phyloP scores from a whole-genome alignment of 2,797 vertebrate species.

The Clarias pachynema region DNA sequence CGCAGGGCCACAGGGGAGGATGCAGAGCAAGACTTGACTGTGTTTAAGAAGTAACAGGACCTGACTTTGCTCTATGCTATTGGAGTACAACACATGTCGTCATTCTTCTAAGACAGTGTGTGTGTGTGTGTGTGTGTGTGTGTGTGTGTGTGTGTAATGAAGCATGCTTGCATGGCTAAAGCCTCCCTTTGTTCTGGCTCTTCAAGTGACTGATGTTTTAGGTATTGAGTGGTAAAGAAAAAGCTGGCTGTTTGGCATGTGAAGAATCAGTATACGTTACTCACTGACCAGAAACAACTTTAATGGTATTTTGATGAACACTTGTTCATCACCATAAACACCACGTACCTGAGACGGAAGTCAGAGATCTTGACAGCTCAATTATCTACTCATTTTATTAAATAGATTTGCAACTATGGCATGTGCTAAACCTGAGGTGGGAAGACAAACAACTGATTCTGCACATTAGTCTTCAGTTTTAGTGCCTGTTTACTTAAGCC shows the following conservation, averaged over 20 bases:
- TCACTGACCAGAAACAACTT: slow-evolving; percentile 53
- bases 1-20: slow-evolving; percentile 64
- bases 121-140: slow-evolving; percentile 37
- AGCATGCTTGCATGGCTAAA: slow-evolving; percentile 37
- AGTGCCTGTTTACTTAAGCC: slow-evolving; percentile 71
- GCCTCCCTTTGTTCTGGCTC: slow-evolving; percentile 9
- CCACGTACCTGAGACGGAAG: not conserved
- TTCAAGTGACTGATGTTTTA: slow-evolving; percentile 36
- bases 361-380: slow-evolving; percentile 68
- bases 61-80: slow-evolving; percentile 68
- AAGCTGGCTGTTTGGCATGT: slow-evolving; percentile 4
- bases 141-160: slow-evolving; percentile 45
- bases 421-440: slow-evolving; percentile 63
- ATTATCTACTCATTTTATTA: slow-evolving; percentile 67
- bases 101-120: slow-evolving; percentile 2
- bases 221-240: slow-evolving; percentile 39
- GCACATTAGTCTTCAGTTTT: slow-evolving; percentile 69
- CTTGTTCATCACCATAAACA: slow-evolving; percentile 43
- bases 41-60: slow-evolving; percentile 77
- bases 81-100: slow-evolving; percentile 60
- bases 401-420: slow-evolving; percentile 60
- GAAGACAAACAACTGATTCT: slow-evolving; percentile 63
- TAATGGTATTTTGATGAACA: slow-evolving; percentile 58
- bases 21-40: slow-evolving; percentile 66
- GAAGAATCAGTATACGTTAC: slow-evolving; percentile 47